Percentiles rank a stretch among this genome's conserved stretches.
phyloP scores from a whole-genome alignment of 2,797 vertebrate genomes.

The Arremon brunneinucha region DNA sequence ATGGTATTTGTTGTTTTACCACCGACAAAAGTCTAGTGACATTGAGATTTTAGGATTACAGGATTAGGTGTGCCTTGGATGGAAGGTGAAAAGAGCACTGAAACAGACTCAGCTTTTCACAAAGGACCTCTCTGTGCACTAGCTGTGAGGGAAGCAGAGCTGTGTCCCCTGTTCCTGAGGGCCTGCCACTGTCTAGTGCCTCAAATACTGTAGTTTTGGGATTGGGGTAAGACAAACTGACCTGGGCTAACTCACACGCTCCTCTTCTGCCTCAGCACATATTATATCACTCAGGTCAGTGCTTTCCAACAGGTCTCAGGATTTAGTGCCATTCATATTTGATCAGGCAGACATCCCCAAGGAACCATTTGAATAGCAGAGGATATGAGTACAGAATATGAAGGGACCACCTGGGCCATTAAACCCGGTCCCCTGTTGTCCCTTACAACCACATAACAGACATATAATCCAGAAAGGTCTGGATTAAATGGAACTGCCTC shows the following conservation, averaged over 20 bases:
- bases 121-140: background rate
- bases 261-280: background rate
- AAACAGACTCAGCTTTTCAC: background rate
- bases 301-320: background rate
- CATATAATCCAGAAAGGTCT: conserved; percentile 44
- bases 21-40: background rate
- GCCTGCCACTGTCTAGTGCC: background rate
- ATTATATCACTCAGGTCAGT: background rate
- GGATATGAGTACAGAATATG: conserved; percentile 42
- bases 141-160: background rate
- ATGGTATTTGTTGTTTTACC: background rate
- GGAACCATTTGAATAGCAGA: conserved; percentile 26
- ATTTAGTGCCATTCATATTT: conserved; percentile 34
- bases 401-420: conserved; percentile 41
- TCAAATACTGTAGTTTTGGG: background rate
- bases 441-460: conserved; percentile 49
- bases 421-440: background rate
- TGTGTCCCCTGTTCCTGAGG: background rate
- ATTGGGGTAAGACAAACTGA: background rate
- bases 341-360: conserved; percentile 23
- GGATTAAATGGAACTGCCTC: background rate
- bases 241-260: rapidly evolving
- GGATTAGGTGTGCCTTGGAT: background rate
- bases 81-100: background rate
- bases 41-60: background rate